A percentile compares a stretch with the other conserved stretches of the same genome.
phyloP scores from a whole-genome alignment of 92 coral and sea anemone species.

The Bergia puertoricense region DNA sequence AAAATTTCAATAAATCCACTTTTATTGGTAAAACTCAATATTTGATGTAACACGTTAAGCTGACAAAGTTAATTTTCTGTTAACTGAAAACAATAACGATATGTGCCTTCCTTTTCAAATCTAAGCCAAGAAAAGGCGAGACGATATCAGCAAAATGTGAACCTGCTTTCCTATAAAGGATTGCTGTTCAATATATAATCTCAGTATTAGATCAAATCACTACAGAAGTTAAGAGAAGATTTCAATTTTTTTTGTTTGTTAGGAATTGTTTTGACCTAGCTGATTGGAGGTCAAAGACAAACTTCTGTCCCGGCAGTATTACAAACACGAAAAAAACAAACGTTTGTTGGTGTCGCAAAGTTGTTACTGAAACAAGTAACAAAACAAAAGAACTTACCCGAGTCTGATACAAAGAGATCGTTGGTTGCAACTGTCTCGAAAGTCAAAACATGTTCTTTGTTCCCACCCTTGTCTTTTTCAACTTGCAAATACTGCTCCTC shows the following conservation, averaged over 20 bases:
- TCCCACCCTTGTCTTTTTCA: not conserved
- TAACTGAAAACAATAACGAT: too few relatives aligned
- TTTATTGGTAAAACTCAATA: not conserved
- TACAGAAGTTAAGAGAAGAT: not conserved
- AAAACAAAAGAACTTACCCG: slow-evolving; percentile 26
- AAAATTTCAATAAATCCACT: not conserved
- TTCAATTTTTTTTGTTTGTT: not conserved
- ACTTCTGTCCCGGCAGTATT: not conserved
- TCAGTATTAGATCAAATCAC: not conserved
- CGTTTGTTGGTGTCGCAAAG: not conserved
- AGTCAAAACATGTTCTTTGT: slow-evolving; percentile 25
- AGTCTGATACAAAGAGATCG: not conserved
- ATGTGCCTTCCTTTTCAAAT: not conserved
- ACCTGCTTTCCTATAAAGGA: too few relatives aligned
- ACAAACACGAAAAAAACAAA: not conserved
- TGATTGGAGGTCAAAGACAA: not conserved
- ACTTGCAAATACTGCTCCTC: not conserved
- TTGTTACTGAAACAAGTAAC: not conserved
- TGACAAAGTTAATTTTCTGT: not conserved
- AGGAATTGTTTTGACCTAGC: not conserved
- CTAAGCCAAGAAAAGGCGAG: not conserved
- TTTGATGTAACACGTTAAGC: not conserved
- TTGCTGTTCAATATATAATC: too few relatives aligned
- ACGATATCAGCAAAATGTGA: not conserved
- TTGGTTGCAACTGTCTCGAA: not conserved